A percentile compares a stretch with the other conserved stretches of the same genome.
Evolutionary conservation across 2,113 vertebrate species (phyloP).

Genomic region (Bos indicus): DNA sequence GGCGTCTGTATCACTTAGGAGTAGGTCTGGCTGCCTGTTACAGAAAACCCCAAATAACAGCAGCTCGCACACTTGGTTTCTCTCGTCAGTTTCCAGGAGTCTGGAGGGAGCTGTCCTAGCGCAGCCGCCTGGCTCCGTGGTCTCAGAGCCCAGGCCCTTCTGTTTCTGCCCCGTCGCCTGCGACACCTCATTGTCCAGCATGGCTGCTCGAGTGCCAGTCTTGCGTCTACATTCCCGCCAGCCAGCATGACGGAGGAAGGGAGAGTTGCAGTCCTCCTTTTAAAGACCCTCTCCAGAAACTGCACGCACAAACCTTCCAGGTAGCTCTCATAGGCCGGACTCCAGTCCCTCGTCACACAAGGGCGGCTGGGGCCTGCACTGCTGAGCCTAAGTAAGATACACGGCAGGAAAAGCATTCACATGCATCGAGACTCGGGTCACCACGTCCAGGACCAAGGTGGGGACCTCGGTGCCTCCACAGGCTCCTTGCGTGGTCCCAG

Average conservation of each 20-base stretch:
- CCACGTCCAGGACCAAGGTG: neutral
- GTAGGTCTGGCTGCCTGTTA: neutral
- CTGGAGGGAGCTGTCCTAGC: neutral
- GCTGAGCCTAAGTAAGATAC: neutral
- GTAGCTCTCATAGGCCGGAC: neutral
- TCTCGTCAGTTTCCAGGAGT: neutral
- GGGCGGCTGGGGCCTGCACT: neutral
- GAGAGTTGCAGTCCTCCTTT: neutral
- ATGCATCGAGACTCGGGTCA: too few relatives aligned
- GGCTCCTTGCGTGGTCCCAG: neutral
- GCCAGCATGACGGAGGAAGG: neutral
- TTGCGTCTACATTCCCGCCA: neutral
- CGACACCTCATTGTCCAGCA: rapidly evolving
- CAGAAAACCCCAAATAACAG: neutral
- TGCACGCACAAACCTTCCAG: neutral
- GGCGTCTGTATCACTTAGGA: neutral
- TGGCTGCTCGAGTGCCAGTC: neutral
- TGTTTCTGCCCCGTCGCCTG: neutral
- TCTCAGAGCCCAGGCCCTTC: neutral
- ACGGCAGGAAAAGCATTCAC: too few relatives aligned
- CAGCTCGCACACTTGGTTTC: neutral
- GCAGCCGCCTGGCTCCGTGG: neutral
- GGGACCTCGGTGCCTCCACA: neutral
- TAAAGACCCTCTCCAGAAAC: neutral
- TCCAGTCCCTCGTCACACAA: neutral